phyloP scores from a whole-genome alignment of 2,888 invertebrate genomes.

The Acanthosepion pharaonis region DNA sequence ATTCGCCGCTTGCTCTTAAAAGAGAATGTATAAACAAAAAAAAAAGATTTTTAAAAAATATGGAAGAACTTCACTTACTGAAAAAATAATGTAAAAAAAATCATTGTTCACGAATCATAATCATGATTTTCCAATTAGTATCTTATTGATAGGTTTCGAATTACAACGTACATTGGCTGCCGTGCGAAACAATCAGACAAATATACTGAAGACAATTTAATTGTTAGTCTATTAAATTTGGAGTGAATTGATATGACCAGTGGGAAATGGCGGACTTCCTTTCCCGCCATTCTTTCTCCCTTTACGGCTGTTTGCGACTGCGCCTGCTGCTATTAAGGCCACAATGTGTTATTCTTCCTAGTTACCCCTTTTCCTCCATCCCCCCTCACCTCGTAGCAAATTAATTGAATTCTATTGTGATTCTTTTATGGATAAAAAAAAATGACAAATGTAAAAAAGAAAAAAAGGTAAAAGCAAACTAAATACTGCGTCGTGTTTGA shows the following conservation, averaged over 20 bases:
- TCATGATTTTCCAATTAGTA: not conserved
- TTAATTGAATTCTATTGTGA: not conserved
- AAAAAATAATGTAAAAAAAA: not conserved
- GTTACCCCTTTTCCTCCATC: not conserved
- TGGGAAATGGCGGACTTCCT: not conserved
- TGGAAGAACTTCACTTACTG: not conserved
- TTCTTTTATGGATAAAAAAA: slow-evolving; percentile 10
- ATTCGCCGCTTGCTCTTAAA: not conserved
- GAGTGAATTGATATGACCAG: slow-evolving; percentile 33
- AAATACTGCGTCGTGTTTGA: no score
- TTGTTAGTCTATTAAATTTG: slow-evolving; percentile 13
- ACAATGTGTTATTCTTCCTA: not conserved
- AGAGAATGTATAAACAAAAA: not conserved
- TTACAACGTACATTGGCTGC: not conserved
- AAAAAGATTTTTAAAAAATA: not conserved
- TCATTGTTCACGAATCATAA: not conserved
- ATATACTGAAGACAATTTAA: slow-evolving; percentile 12
- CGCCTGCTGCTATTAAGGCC: not conserved
- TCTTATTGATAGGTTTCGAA: not conserved
- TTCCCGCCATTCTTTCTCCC: not conserved
- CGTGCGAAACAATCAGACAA: not conserved
- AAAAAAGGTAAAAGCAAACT: no score
- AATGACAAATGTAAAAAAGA: not conserved
- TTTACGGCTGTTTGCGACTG: not conserved
- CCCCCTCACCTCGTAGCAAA: not conserved